These are phyloP conservation scores for Dipodomys merriami DNA, from an alignment of 2,113 vertebrate genomes.

Conservation along the genomic window DNA sequence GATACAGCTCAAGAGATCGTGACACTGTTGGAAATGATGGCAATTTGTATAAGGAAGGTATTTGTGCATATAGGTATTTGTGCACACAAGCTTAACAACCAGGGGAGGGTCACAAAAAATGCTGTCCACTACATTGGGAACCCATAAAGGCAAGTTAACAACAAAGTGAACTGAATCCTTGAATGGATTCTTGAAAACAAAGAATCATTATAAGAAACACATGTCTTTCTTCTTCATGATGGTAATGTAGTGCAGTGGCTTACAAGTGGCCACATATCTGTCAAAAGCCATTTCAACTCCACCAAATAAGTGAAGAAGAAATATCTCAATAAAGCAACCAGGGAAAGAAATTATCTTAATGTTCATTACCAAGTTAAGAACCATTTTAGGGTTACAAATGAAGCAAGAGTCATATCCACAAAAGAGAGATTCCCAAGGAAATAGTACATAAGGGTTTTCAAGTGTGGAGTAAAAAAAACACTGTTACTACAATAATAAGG, in stretches of 20 bases:
- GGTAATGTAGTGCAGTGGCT: conserved; percentile 35
- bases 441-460: conserved; percentile 34
- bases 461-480: not conserved
- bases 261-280: conserved; percentile 23
- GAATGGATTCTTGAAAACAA: conserved; percentile 15
- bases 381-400: conserved; percentile 57
- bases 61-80: not conserved
- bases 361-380: conserved; percentile 10
- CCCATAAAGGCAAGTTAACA: conserved; percentile 47
- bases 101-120: conserved; percentile 58
- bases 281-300: not conserved
- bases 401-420: conserved; percentile 49
- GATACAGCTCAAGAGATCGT: conserved; percentile 11
- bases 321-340: conserved; percentile 62
- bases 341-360: conserved; percentile 42
- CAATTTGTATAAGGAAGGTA: not conserved
- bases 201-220: not conserved
- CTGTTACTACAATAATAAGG: not conserved
- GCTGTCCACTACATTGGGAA: conserved; percentile 21
- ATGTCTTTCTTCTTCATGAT: conserved; percentile 50
- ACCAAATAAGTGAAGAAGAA: conserved; percentile 58
- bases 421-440: conserved; percentile 52
- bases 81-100: conserved; percentile 31
- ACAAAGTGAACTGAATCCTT: not conserved
- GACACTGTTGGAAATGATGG: conserved; percentile 3